Conservation (phyloP, 2,888 invertebrate genomes). For the Desoria tigrina region DNA sequence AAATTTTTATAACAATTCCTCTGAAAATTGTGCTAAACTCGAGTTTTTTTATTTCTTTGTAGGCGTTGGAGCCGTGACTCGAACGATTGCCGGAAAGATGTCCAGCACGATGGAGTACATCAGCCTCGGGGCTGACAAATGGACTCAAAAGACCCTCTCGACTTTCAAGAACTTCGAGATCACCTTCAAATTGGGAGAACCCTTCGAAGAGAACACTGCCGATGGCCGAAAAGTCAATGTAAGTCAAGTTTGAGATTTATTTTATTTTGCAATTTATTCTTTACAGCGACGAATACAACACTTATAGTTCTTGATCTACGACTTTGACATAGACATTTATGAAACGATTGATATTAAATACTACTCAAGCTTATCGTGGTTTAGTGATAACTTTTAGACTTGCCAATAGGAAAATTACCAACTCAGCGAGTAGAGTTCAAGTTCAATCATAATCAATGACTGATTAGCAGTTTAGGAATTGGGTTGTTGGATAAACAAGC, state of each 20-base stretch:
- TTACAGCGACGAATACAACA: too few species aligned
- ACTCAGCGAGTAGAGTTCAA: too few species aligned
- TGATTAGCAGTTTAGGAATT: too few species aligned
- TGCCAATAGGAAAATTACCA: too few species aligned
- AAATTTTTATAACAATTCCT: too few species aligned
- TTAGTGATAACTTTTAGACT: too few species aligned
- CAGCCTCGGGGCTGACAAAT: conserved; percentile 33
- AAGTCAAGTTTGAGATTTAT: not conserved
- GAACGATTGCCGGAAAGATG: conserved; percentile 26
- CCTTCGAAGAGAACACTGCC: conserved; percentile 39
- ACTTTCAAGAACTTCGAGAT: conserved; percentile 42
- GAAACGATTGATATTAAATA: too few species aligned
- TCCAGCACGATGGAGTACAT: conserved; percentile 34
- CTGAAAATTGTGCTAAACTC: not conserved
- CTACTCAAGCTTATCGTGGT: too few species aligned
- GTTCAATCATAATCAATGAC: too few species aligned
- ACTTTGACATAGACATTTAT: too few species aligned
- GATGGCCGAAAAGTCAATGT: conserved; percentile 40
- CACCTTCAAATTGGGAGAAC: conserved; percentile 32
- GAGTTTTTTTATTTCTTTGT: not conserved
- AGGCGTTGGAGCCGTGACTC: conserved; percentile 38
- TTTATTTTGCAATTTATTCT: not conserved
- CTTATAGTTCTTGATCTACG: too few species aligned
- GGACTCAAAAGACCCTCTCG: conserved; percentile 42
- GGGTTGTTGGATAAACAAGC: too few species aligned